Evolutionary conservation across 2,113 vertebrate species (phyloP).

Genomic region (Pedionomus torquatus): DNA sequence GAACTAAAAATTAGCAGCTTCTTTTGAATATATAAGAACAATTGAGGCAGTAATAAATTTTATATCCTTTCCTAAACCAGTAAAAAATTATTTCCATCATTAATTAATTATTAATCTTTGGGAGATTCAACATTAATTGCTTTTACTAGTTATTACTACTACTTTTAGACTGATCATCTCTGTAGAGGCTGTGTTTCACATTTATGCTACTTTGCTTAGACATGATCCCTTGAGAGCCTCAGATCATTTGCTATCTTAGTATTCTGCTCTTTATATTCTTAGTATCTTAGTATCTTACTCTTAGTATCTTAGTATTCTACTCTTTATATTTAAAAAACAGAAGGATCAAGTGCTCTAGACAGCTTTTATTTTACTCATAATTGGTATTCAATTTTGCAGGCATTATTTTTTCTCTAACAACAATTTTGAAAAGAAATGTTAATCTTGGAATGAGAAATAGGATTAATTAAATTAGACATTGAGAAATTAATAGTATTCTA

Average conservation of each 20-base stretch:
- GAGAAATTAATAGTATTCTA: background rate
- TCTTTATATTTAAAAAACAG: background rate
- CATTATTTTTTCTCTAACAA: background rate
- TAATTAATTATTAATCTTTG: background rate
- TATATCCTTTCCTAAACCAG: background rate
- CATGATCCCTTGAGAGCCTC: background rate
- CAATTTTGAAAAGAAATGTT: background rate
- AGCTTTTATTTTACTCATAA: background rate
- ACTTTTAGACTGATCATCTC: background rate
- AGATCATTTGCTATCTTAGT: background rate
- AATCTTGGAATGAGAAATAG: background rate
- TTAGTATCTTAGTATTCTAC: background rate
- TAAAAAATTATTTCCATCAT: background rate
- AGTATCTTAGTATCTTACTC: background rate
- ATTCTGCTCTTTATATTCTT: background rate
- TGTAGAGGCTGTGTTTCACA: background rate
- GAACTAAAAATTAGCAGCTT: background rate
- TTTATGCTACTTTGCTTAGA: background rate
- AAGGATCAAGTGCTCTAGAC: background rate
- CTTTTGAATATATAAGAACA: background rate
- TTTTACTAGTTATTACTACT: background rate
- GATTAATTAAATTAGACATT: background rate
- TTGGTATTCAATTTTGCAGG: background rate
- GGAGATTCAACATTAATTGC: background rate
- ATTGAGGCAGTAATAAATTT: background rate